These are phyloP conservation scores for Sebastes variabilis DNA, from an alignment of 2,797 vertebrate species.

Conservation along the genomic window DNA sequence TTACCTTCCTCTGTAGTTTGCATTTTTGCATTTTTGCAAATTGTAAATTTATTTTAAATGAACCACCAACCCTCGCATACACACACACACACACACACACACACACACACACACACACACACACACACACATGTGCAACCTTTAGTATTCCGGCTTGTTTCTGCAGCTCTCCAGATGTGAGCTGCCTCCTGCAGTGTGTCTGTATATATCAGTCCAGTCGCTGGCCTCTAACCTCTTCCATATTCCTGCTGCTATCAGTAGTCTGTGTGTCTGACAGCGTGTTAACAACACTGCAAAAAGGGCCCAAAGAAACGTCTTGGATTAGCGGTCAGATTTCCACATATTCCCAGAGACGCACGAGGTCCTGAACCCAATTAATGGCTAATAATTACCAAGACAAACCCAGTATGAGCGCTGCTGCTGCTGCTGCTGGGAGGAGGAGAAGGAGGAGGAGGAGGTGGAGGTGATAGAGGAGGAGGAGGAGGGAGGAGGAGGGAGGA, in stretches of 20 bases:
- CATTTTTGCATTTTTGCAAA: too few species aligned
- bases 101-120: too few species aligned
- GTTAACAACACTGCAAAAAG: constrained; percentile 64
- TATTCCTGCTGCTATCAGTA: constrained; percentile 47
- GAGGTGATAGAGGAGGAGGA: too few species aligned
- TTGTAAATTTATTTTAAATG: too few species aligned
- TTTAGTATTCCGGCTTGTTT: not conserved
- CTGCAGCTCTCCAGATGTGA: constrained; percentile 4
- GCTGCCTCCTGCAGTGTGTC: constrained; percentile 30
- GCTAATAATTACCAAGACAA: constrained; percentile 89
- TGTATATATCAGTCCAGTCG: constrained; percentile 1
- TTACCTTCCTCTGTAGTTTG: not conserved
- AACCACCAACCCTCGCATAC: too few species aligned
- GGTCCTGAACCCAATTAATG: constrained; percentile 95
- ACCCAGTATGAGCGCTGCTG: constrained; percentile 70
- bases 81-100: too few species aligned
- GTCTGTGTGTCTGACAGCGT: constrained; percentile 67
- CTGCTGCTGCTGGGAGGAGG: constrained; percentile 34
- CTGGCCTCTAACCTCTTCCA: constrained; percentile 61
- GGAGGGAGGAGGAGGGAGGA: too few species aligned
- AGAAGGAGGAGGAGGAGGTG: too few species aligned
- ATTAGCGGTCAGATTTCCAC: constrained; percentile 85
- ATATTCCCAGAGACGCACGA: constrained; percentile 84
- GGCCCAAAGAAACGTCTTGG: constrained; percentile 72
- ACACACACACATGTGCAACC: too few species aligned